phyloP scores from a whole-genome alignment of 23 tunicate genomes.

The Clavelina lepadiformis region DNA sequence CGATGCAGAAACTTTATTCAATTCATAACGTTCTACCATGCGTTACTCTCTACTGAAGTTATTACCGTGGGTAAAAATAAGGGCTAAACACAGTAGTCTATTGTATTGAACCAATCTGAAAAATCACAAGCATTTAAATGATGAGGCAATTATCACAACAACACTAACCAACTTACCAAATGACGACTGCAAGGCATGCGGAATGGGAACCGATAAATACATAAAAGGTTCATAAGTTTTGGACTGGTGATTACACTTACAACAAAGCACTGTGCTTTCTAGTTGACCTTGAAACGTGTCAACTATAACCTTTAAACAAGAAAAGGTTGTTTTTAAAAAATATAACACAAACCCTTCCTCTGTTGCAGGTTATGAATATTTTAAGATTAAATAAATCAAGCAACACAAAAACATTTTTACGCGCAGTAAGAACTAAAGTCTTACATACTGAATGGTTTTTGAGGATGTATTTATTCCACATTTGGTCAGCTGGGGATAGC shows the following conservation, averaged over 20 bases:
- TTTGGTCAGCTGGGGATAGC: conserved; percentile 7
- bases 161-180: conserved; percentile 31
- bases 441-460: conserved; percentile 21
- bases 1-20: too few relatives aligned
- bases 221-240: conserved; percentile 55
- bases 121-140: too few relatives aligned
- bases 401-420: not conserved
- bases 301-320: conserved; percentile 17
- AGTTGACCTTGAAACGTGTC: conserved; percentile 55
- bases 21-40: too few relatives aligned
- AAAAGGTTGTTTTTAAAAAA: not conserved
- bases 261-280: conserved; percentile 57
- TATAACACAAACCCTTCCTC: too few relatives aligned
- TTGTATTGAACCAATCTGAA: too few relatives aligned
- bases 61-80: too few relatives aligned
- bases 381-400: too few relatives aligned
- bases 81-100: too few relatives aligned
- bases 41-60: too few relatives aligned
- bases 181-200: conserved; percentile 30
- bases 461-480: conserved; percentile 20
- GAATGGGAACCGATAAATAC: conserved; percentile 56
- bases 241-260: conserved; percentile 34
- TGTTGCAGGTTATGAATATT: too few relatives aligned
- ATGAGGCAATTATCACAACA: too few relatives aligned
- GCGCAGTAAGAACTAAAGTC: not conserved